phyloP scores from a whole-genome alignment of 2,888 invertebrate species.

The Cremastobaeus sp. region DNA sequence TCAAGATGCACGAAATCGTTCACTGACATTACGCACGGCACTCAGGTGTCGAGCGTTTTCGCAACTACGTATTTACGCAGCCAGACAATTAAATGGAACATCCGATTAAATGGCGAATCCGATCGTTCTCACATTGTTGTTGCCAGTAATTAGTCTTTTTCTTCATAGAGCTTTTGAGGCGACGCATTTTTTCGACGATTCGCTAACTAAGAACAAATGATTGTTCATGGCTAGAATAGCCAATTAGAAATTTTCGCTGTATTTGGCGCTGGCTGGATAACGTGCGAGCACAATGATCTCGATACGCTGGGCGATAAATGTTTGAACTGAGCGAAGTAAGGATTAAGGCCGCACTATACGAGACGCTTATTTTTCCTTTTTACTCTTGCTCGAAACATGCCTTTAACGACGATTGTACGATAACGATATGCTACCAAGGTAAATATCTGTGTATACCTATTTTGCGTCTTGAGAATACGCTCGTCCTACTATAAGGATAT shows the following conservation, averaged over 20 bases:
- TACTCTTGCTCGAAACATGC: conserved; percentile 53
- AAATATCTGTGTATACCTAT: conserved; percentile 48
- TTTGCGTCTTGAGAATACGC: conserved; percentile 35
- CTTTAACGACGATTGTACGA: conserved; percentile 59
- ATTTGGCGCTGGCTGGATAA: conserved; percentile 47
- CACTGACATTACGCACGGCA: not conserved
- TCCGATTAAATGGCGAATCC: no score
- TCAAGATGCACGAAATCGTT: not conserved
- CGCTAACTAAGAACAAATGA: conserved; percentile 19
- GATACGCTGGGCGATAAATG: conserved; percentile 64
- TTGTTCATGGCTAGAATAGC: conserved; percentile 17
- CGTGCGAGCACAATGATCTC: conserved; percentile 56
- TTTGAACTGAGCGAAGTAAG: conserved; percentile 54
- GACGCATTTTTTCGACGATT: conserved; percentile 10
- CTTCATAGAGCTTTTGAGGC: no score
- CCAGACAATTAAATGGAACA: no score
- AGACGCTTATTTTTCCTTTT: conserved; percentile 54
- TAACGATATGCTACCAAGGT: conserved; percentile 54
- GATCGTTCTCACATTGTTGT: no score
- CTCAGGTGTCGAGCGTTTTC: no score
- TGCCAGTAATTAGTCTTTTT: no score
- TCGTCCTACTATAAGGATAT: conserved; percentile 34
- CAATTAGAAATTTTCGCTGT: conserved; percentile 36
- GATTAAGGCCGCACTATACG: conserved; percentile 55
- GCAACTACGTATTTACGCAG: no score